Conservation (phyloP, 2,888 invertebrate genomes). For the Campoplex capitator region DNA sequence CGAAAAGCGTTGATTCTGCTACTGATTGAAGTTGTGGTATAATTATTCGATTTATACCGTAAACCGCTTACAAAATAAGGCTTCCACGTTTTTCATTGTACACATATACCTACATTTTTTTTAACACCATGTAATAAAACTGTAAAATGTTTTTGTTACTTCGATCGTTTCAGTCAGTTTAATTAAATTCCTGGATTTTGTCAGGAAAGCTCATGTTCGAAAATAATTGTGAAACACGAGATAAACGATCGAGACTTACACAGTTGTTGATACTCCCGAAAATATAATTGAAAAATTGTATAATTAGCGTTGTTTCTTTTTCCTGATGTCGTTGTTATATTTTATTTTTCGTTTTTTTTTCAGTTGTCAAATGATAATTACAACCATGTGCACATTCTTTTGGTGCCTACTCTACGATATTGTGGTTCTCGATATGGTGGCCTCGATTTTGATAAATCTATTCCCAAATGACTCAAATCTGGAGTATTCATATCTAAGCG, state of each 20-base stretch:
- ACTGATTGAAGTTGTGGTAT: slow-evolving; percentile 18
- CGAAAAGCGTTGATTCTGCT: slow-evolving; percentile 4
- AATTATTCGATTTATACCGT: slow-evolving; percentile 19
- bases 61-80: slow-evolving; percentile 40
- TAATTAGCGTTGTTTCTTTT: slow-evolving; percentile 1
- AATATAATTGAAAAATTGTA: slow-evolving; percentile 1
- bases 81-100: slow-evolving; percentile 55
- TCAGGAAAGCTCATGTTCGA: slow-evolving; percentile 48
- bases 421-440: slow-evolving; percentile 26
- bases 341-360: background rate
- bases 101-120: slow-evolving; percentile 33
- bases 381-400: slow-evolving; percentile 43
- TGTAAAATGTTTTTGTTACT: slow-evolving; percentile 59
- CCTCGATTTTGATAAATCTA: slow-evolving; percentile 48
- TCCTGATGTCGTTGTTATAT: background rate
- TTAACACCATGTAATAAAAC: slow-evolving; percentile 42
- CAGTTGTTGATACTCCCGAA: slow-evolving; percentile 10
- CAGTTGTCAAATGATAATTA: background rate
- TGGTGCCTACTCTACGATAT: slow-evolving; percentile 32
- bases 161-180: slow-evolving; percentile 53
- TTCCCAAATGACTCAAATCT: slow-evolving; percentile 67
- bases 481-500: slow-evolving; percentile 65
- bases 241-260: slow-evolving; percentile 54
- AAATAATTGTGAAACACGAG: slow-evolving; percentile 41
- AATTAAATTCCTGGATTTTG: slow-evolving; percentile 53